These are phyloP conservation scores for Eugnorisma glareosa DNA, from an alignment of 2,888 invertebrate species.

Conservation along the genomic window DNA sequence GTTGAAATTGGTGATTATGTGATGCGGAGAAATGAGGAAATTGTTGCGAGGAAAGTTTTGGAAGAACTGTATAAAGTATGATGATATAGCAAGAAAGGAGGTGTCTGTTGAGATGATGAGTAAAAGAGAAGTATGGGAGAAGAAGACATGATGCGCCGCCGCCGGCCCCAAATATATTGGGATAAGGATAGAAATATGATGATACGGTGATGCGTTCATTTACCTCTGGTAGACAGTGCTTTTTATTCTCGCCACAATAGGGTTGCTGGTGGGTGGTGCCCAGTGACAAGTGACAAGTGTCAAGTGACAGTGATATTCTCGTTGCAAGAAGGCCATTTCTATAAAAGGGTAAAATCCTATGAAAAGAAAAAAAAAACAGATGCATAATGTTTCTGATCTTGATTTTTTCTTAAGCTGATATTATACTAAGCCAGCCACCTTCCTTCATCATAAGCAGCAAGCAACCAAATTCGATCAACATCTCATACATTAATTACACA, in stretches of 20 bases:
- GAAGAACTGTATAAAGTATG: too few relatives aligned
- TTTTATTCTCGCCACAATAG: not conserved
- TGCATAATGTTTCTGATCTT: not conserved
- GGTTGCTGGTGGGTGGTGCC: not conserved
- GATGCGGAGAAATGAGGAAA: too few relatives aligned
- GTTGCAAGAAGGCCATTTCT: not conserved
- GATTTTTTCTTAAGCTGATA: not conserved
- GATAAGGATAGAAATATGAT: too few relatives aligned
- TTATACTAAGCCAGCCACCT: not conserved
- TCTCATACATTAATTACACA: slow-evolving; percentile 61
- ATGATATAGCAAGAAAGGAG: too few relatives aligned
- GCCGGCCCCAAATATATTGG: too few relatives aligned
- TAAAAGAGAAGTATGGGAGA: too few relatives aligned
- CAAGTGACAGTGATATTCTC: not conserved
- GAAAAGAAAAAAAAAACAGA: not conserved
- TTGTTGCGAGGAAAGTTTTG: too few relatives aligned
- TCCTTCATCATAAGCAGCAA: not conserved
- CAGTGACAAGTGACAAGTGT: not conserved
- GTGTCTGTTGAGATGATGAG: too few relatives aligned
- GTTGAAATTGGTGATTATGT: too few relatives aligned
- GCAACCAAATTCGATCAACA: slow-evolving; percentile 50
- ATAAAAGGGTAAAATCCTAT: not conserved
- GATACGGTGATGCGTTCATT: too few relatives aligned
- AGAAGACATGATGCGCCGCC: too few relatives aligned
- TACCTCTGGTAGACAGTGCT: not conserved